Conservation (phyloP, 1,140 invertebrate genomes). For the Lerema accius region DNA sequence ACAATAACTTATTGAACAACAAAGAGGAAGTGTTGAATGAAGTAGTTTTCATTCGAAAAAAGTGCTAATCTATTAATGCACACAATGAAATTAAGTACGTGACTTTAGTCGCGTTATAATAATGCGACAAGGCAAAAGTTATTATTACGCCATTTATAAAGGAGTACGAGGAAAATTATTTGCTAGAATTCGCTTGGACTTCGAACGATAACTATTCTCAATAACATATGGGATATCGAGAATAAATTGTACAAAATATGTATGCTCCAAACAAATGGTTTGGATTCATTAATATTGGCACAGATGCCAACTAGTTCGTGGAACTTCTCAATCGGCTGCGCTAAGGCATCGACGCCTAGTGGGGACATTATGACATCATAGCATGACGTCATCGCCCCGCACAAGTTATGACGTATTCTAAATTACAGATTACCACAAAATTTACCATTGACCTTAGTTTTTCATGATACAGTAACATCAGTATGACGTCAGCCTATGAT, state of each 20-base stretch:
- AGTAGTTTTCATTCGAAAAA: conserved; percentile 11
- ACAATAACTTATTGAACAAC: background rate
- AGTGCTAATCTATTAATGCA: conserved; percentile 1
- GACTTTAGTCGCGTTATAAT: conserved; percentile 14
- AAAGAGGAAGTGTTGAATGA: conserved; percentile 29
- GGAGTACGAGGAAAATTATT: conserved; percentile 25
- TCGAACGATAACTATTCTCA: conserved; percentile 25
- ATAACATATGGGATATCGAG: conserved; percentile 15
- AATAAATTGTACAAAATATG: conserved; percentile 19
- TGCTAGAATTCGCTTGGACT: conserved; percentile 8
- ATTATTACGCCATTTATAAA: conserved; percentile 13
- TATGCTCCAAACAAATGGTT: conserved; percentile 24
- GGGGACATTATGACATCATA: conserved; percentile 54
- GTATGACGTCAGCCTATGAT: no score
- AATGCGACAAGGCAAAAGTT: conserved; percentile 19
- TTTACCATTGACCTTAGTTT: background rate
- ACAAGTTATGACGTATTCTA: conserved; percentile 52
- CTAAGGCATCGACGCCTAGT: conserved; percentile 36
- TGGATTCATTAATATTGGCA: conserved; percentile 39
- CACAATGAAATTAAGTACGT: conserved; percentile 16
- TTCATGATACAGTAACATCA: background rate
- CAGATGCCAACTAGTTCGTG: conserved; percentile 55
- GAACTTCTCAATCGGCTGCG: conserved; percentile 52
- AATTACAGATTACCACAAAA: background rate
- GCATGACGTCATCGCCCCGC: conserved; percentile 60